Base-by-base conservation (phyloP, 2,888 invertebrate genomes). In the Allygus modestus region DNA sequence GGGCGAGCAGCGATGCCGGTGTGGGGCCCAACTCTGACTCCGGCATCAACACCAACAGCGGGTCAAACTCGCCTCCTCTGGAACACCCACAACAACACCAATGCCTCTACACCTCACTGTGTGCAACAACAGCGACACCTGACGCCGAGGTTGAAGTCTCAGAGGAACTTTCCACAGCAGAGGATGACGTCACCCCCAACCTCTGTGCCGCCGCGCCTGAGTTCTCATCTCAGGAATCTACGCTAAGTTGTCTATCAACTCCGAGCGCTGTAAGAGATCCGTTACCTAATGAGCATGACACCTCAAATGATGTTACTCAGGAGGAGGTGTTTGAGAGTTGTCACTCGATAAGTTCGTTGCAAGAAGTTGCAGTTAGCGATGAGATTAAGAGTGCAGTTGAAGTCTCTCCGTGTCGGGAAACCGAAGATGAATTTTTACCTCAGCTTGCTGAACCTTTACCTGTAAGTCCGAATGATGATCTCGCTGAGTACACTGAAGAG, bases 1-100 rank as follows among this genome's bases (percentile, higher is more conserved):
- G 88, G 12, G 87, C 87, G 7, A 87, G 88, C 84, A 86, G 86
- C 28, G 88, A 88, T 83, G 85, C 85, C 11, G 87, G 85, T 15
- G 79, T 79, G 7, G 85, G 84, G 23, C 84, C 84, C n/a, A 87
- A 87, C 41, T 87, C 88, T 11, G 88, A 88, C 71, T 87, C 87
- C 0, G 88, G 87, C 15, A 88, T 87, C 43, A 84, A 87, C 61
- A 88, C 87, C 17, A 85, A 86, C 73, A 86, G 87, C 41, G 87
- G 86, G n/a, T 84, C 85, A 28, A 85, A 86, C 65, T 84, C 86
- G 1, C 86, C 87, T 0, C 85, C 84, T 33, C 81, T 82, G 5
- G 54, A 65, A 31, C 65, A 65, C 15, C 58, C 31, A 26, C 58
- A 31, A 17, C 65, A 54, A 54, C 54, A 54, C 54, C 20, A 54